Percentiles rank a stretch among this genome's conserved stretches.
phyloP scores from a whole-genome alignment of 2,113 vertebrate species.

The Penelope pileata region DNA sequence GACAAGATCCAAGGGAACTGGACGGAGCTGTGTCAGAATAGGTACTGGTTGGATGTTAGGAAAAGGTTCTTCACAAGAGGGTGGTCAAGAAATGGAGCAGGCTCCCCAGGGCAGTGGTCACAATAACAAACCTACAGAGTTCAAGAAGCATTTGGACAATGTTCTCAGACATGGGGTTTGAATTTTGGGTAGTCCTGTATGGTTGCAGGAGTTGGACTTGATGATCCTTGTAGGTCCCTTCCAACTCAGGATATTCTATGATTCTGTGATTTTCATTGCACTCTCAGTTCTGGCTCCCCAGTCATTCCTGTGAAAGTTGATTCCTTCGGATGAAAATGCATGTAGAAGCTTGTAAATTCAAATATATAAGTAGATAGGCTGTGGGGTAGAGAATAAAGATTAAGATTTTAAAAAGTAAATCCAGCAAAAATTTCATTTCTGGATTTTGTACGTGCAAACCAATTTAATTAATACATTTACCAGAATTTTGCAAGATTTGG shows the following conservation, averaged over 20 bases:
- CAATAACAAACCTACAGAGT: too few relatives aligned
- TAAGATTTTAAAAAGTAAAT: not conserved
- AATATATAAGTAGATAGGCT: not conserved
- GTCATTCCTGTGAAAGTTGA: not conserved
- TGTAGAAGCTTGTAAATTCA: not conserved
- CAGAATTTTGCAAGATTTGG: fast-evolving
- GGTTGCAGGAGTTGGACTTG: too few relatives aligned
- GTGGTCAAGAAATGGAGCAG: too few relatives aligned
- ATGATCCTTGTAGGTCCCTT: too few relatives aligned
- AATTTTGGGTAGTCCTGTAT: too few relatives aligned
- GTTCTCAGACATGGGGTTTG: too few relatives aligned
- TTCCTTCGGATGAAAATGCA: fast-evolving
- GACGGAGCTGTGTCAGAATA: not conserved
- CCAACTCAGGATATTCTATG: too few relatives aligned
- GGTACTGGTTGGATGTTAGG: not conserved
- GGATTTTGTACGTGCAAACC: not conserved
- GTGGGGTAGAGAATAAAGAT: not conserved
- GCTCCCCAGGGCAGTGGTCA: too few relatives aligned
- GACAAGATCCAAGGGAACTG: too few relatives aligned
- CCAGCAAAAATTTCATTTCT: not conserved
- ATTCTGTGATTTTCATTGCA: not conserved
- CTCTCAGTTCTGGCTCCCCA: not conserved
- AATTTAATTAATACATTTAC: not conserved
- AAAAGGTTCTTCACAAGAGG: not conserved
- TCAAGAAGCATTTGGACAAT: too few relatives aligned